Base-by-base conservation (phyloP, 2,888 invertebrate species). In the Suillia variegata region DNA sequence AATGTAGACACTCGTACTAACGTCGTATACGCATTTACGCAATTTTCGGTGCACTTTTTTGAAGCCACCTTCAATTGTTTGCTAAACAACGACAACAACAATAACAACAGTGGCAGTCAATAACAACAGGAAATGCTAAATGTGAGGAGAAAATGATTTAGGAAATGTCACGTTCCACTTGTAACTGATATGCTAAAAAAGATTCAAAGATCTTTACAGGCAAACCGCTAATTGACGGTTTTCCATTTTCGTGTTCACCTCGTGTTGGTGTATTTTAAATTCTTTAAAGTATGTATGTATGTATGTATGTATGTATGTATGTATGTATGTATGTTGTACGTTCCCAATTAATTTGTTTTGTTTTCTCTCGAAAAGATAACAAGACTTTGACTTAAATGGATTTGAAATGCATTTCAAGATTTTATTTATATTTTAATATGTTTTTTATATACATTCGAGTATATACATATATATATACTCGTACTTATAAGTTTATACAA, bases 151-250 rank as follows among this genome's bases (percentile, higher is more conserved):
- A 45, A 63, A 59, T 56, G 59, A 65, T 65, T 65, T 63, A 58
- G 62, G 56, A 65, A 65, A 62, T 65, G 65, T 65, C 65, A 65
- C 65, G 65, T 65, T 63, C 65, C 58, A 65, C 63, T 63, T 63
- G 63, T 58, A 49, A 54, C 53, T n/a, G n/a, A n/a, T n/a, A n/a
- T n/a, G n/a, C n/a, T n/a, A n/a, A 58, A 48, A 54, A 50, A 59
- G 38, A 49, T 38, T 13, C 55, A 52, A 33, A 47, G 17, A 51
- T 54, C 62, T 61, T 62, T 65, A 57, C 61, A 51, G 57, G 62
- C 59, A 61, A 62, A 61, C 59, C 65, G 61, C 65, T 65, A 65
- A 65, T 65, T 65, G 65, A 63, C 59, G 61, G 59, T 51, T 57
- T 50, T 42, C 33, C 15, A 33, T 38, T 20, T 49, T n/a, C n/a